These are phyloP conservation scores for Nematopogon swammerdamellus DNA, from an alignment of 2,888 invertebrate species.

Conservation along the genomic window DNA sequence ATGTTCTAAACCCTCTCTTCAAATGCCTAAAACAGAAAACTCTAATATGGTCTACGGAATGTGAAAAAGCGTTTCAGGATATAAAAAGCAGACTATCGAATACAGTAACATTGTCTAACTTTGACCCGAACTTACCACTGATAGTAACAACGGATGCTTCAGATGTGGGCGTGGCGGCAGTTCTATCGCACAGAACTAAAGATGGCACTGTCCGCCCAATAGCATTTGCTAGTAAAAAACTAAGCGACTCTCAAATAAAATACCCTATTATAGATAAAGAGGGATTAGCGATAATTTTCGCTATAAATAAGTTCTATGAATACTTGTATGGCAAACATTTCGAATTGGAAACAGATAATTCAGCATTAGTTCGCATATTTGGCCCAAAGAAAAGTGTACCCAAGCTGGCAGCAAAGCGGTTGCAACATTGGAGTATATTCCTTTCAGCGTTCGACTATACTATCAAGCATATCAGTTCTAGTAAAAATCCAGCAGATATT, in stretches of 20 bases:
- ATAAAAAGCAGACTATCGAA: too few species aligned
- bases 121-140: too few species aligned
- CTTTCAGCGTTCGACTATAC: slow-evolving; percentile 11
- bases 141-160: slow-evolving; percentile 10
- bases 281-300: slow-evolving; percentile 14
- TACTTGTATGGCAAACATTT: slow-evolving; percentile 13
- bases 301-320: slow-evolving; percentile 14
- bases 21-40: too few species aligned
- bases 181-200: slow-evolving; percentile 5
- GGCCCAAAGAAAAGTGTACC: slow-evolving; percentile 18
- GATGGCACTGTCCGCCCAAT: slow-evolving; percentile 8
- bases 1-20: too few species aligned
- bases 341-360: slow-evolving; percentile 15
- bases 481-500: slow-evolving; percentile 12
- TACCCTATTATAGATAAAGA: slow-evolving; percentile 14
- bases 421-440: slow-evolving; percentile 15
- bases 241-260: slow-evolving; percentile 10
- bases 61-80: too few species aligned
- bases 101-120: too few species aligned
- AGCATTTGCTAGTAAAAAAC: slow-evolving; percentile 12
- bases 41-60: too few species aligned
- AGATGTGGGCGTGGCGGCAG: slow-evolving; percentile 4
- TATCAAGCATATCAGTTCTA: slow-evolving; percentile 9
- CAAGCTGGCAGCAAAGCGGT: slow-evolving; percentile 19
- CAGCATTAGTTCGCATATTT: slow-evolving; percentile 17